These are phyloP conservation scores for Propsilocerus akamusi DNA, from an alignment of 1,140 invertebrate genomes.

Conservation along the genomic window DNA sequence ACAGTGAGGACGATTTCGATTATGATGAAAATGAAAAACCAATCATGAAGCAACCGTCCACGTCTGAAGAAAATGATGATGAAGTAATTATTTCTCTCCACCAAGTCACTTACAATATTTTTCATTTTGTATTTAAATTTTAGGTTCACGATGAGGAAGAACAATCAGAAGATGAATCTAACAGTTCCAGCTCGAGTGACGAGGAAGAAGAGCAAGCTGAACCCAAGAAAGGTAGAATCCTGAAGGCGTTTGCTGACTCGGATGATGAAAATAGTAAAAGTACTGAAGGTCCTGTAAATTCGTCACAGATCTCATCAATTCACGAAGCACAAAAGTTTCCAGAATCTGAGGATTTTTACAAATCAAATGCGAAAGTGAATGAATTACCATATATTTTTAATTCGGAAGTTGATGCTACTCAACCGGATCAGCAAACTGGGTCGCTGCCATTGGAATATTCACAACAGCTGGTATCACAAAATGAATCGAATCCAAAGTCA, in stretches of 20 bases:
- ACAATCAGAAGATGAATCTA: slow-evolving; percentile 16
- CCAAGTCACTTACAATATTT: slow-evolving; percentile 10
- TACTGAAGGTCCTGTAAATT: slow-evolving; percentile 6
- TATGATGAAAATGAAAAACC: slow-evolving; percentile 19
- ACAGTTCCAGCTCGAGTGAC: too few species aligned
- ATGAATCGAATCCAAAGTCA: slow-evolving; percentile 11
- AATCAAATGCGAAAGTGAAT: slow-evolving; percentile 4
- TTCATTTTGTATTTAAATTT: background rate
- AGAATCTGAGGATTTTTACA: slow-evolving; percentile 7
- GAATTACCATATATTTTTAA: slow-evolving; percentile 21
- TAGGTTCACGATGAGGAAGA: slow-evolving; percentile 15
- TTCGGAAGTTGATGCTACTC: slow-evolving; percentile 20
- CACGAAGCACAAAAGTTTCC: background rate
- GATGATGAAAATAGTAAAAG: slow-evolving; percentile 14
- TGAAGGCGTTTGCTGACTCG: slow-evolving; percentile 17
- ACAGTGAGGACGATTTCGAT: slow-evolving; percentile 12
- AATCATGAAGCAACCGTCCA: slow-evolving; percentile 17
- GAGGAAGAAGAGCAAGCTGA: slow-evolving; percentile 16
- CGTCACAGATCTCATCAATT: slow-evolving; percentile 6
- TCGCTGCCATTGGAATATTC: slow-evolving; percentile 14
- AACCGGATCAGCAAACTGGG: slow-evolving; percentile 11
- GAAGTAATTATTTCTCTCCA: slow-evolving; percentile 8
- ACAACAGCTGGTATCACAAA: background rate
- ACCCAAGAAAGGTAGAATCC: slow-evolving; percentile 16
- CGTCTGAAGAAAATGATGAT: slow-evolving; percentile 11